phyloP scores from a whole-genome alignment of 2,888 invertebrate genomes.

The Aleiodes leptofemur region DNA sequence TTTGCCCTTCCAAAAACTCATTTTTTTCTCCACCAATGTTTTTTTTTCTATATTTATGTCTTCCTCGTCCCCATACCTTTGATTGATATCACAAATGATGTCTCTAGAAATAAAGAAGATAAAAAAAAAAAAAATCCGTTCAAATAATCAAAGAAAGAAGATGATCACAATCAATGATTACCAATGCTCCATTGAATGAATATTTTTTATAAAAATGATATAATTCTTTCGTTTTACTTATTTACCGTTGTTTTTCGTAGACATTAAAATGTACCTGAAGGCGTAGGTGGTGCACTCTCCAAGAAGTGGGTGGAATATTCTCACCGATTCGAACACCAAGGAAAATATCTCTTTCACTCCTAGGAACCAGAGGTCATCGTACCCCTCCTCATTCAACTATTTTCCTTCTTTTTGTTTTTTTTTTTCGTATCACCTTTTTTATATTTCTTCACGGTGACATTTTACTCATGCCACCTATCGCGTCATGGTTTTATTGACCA shows the following conservation, averaged over 20 bases:
- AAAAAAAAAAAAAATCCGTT: no score
- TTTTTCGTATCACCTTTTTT: not conserved
- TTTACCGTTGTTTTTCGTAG: constrained; percentile 46
- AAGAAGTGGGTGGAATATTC: constrained; percentile 49
- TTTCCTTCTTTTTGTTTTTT: constrained; percentile 18
- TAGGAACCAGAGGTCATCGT: constrained; percentile 41
- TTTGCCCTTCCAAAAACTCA: constrained; percentile 55
- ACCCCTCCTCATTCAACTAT: constrained; percentile 23
- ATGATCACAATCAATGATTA: no score
- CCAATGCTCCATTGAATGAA: not conserved
- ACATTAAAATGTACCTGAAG: constrained; percentile 24
- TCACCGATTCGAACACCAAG: constrained; percentile 32
- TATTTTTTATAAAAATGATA: constrained; percentile 23
- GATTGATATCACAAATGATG: no score
- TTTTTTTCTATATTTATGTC: no score
- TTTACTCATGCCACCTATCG: constrained; percentile 8
- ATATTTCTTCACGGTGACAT: constrained; percentile 22
- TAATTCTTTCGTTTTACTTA: constrained; percentile 21
- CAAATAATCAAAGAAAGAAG: no score
- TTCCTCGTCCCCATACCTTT: no score
- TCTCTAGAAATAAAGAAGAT: no score
- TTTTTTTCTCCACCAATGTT: not conserved
- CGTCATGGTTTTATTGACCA: no score
- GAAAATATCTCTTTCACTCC: constrained; percentile 38
- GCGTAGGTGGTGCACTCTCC: constrained; percentile 43